A percentile compares a stretch with the other conserved stretches of the same genome.
Evolutionary conservation across 2,797 vertebrate species (phyloP).

Genomic region (Phaenicophaeus curvirostris): DNA sequence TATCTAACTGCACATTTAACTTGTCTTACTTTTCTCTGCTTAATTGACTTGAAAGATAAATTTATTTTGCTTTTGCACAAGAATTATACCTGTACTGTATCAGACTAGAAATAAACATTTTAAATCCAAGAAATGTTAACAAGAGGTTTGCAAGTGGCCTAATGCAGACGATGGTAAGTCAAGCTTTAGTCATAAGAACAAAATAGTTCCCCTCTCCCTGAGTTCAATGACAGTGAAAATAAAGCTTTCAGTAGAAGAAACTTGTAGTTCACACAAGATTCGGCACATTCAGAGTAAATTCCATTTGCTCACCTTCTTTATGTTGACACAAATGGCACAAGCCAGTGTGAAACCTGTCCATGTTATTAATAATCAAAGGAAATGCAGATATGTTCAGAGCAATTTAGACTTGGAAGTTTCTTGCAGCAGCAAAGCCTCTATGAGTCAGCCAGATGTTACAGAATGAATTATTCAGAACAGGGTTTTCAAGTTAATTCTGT

Average conservation of each 20-base stretch:
- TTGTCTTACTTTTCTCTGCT: slow-evolving; percentile 16
- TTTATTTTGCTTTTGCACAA: slow-evolving; percentile 14
- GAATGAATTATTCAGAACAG: slow-evolving; percentile 73
- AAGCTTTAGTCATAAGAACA: neutral
- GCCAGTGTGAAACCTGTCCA: slow-evolving; percentile 50
- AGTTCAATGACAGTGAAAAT: slow-evolving; percentile 48
- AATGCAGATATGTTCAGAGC: slow-evolving; percentile 53
- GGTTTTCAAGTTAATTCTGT: slow-evolving; percentile 61
- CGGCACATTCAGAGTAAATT: slow-evolving; percentile 38
- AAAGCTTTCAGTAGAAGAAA: slow-evolving; percentile 35
- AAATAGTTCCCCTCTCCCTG: neutral
- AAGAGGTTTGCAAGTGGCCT: neutral
- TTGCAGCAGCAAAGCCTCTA: slow-evolving; percentile 57
- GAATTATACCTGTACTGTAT: neutral
- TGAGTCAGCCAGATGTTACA: slow-evolving; percentile 66
- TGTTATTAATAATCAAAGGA: slow-evolving; percentile 71
- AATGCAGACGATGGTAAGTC: neutral
- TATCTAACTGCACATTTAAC: neutral
- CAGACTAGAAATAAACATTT: slow-evolving; percentile 27
- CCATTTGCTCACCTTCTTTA: slow-evolving; percentile 45
- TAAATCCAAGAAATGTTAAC: slow-evolving; percentile 7
- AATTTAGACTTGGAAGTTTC: slow-evolving; percentile 61
- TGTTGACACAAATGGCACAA: slow-evolving; percentile 50
- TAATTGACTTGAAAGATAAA: slow-evolving; percentile 30
- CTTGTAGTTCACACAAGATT: slow-evolving; percentile 18